Evolutionary conservation across 1,140 invertebrate species (phyloP).

Genomic region (Sinonovacula constricta): DNA sequence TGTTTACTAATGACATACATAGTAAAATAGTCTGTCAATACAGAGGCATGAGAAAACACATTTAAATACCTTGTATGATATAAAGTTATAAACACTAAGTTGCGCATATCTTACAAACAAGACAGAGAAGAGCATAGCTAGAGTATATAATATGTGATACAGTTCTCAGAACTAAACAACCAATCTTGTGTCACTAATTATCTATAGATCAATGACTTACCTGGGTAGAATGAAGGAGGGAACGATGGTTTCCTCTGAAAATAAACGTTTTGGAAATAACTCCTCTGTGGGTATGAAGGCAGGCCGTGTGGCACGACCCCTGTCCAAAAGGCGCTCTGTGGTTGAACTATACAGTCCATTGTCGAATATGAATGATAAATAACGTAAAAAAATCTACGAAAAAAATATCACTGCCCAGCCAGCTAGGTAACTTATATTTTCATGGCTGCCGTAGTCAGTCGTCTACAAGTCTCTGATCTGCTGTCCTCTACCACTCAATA

Average conservation of each 20-base stretch:
- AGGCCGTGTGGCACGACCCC: conserved; percentile 46
- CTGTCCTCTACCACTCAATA: conserved; percentile 40
- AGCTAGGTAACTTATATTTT: conserved; percentile 36
- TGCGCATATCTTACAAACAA: too few species aligned
- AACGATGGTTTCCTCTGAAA: conserved; percentile 36
- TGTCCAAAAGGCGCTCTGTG: conserved; percentile 43
- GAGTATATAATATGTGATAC: too few species aligned
- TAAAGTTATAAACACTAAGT: too few species aligned
- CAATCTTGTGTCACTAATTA: too few species aligned
- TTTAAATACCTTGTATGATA: too few species aligned
- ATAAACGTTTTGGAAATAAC: conserved; percentile 47
- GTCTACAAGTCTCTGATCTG: conserved; percentile 19
- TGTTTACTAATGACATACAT: too few species aligned
- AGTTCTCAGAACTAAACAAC: too few species aligned
- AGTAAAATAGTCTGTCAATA: too few species aligned
- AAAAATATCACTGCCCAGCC: conserved; percentile 51
- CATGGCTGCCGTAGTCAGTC: conserved; percentile 51
- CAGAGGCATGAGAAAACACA: too few species aligned
- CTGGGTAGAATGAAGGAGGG: conserved; percentile 36
- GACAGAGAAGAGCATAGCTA: too few species aligned
- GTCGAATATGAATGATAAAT: conserved; percentile 20
- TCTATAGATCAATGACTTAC: conserved; percentile 36
- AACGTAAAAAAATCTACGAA: conserved; percentile 13
- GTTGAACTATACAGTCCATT: conserved; percentile 52
- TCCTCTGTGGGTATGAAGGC: conserved; percentile 32